Conservation (phyloP, 1,140 invertebrate species). For the Drosophila repletoides region DNA sequence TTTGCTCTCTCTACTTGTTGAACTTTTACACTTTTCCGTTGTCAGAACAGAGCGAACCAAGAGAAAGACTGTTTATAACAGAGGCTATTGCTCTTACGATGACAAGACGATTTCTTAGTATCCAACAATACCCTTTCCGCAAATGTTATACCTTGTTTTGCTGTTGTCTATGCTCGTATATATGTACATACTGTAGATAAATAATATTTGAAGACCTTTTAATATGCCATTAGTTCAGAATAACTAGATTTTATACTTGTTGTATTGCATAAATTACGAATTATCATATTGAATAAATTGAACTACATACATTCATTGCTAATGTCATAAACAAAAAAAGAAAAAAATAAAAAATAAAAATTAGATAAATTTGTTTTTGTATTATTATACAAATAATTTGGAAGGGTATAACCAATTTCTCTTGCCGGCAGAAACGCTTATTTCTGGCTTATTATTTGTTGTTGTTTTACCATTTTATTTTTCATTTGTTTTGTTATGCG, state of each 20-base stretch:
- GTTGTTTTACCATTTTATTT: slow-evolving; percentile 56
- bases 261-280: no score
- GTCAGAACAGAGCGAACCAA: slow-evolving; percentile 45
- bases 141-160: no score
- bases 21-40: slow-evolving; percentile 72
- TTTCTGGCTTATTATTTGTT: slow-evolving; percentile 45
- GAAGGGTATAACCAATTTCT: slow-evolving; percentile 36
- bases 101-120: slow-evolving; percentile 59
- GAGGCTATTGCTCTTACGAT: slow-evolving; percentile 73
- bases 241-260: no score
- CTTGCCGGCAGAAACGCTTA: not conserved
- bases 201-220: no score
- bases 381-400: not conserved
- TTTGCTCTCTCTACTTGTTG: slow-evolving; percentile 23
- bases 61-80: slow-evolving; percentile 69
- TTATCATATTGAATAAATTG: no score
- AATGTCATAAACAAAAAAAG: not conserved
- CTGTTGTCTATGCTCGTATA: no score
- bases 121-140: slow-evolving; percentile 35
- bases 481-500: slow-evolving; percentile 70
- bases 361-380: not conserved
- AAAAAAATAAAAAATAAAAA: not conserved
- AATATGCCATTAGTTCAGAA: no score
- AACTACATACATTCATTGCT: not conserved
- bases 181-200: no score